Base-by-base conservation (phyloP, 2,888 invertebrate genomes). In the Galeruca laticollis region DNA sequence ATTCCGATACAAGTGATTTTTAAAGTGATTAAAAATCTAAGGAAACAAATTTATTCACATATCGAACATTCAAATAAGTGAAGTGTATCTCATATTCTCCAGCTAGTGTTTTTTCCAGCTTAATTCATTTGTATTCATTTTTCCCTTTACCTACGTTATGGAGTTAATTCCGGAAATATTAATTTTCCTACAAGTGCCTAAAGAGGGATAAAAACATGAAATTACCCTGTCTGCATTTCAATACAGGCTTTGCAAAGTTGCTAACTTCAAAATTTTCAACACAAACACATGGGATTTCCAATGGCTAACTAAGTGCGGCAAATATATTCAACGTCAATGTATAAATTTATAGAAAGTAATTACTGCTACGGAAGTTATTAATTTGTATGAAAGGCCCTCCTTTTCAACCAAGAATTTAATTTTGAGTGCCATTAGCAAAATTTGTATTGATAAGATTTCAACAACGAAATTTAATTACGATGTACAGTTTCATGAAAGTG, bases 151-250 rank as follows among this genome's bases (percentile, higher is more conserved):
- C 40, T 40, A 40, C 40, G 40, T 15, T 40, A 40, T n/a, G n/a
- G 9, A 33, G 4, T 40, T 40, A 40, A 40, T 40, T 11, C 40
- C 40, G 40, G 40, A 11, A 40, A 40, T n/a, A n/a, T 40, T 40
- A 40, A 40, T 40, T 40, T 40, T 40, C 40, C 11, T 54, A 3
- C 3, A 21, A n/a, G 54, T 31, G 26, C 54, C 13, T 31, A 26
- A 54, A 11, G 21, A 21, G n/a, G 26, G 31, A 54, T 54, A 54
- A 54, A 54, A 54, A 54, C 54, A n/a, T 54, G 31, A 54, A 54
- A 54, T 54, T 54, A 54, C 54, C 13, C 54, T 31, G 54, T 54
- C 54, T 6, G 54, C 54, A n/a, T 54, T 54, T 54, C 54, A 54
- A 31, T 54, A 31, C 31, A 54, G 31, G 15, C 54, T 54, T 54